Base-by-base conservation (phyloP, 2,888 invertebrate genomes). In the Cacoxenus indagator region DNA sequence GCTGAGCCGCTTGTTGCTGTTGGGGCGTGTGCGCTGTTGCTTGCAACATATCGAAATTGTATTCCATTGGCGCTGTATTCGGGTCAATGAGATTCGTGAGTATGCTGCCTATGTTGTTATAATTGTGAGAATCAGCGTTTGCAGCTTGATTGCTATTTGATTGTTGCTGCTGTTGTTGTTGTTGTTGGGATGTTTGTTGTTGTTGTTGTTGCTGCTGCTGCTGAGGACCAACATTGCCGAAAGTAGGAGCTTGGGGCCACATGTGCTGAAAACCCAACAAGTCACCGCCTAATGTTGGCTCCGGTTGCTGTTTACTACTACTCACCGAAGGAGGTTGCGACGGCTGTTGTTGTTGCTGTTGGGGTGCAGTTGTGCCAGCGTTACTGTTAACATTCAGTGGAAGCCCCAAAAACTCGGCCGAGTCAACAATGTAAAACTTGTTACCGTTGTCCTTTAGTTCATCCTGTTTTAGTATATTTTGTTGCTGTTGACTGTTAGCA, bases 71-170 rank as follows among this genome's bases (percentile, higher is more conserved):
- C 73, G 86, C 78, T 67, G 87, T 86, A 76, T 86, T 87, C 59
- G 85, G 86, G 67, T 88, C 87, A 70, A 88, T 85, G 77, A 88
- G 84, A 85, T 88, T 88, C 74, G 88, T 88, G 55, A 88, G 82
- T 79, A 88, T 88, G 77, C 87, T 88, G 64, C 88, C 88, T 68
- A 88, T 88, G 70, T 88, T 88, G 67, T 87, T 88, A 73, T 88
- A 88, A 65, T 82, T 86, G 68, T 87, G 87, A 4, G 87, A 79
- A 79, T 87, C 87, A 37, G 79, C 51, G 17, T 57, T 68, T 9
- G 72, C 66, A 70, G 26, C 67, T 71, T 81, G 76, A 68, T 78
- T 77, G 64, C 69, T 59, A 73, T 57, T 71, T 55, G 74, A 69
- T 19, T 76, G 75, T 64, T 72, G 71, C 24, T 59, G 73, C 48